These are phyloP conservation scores for Antechinus stuartii DNA, from an alignment of 2,113 vertebrate genomes.

Conservation along the genomic window DNA sequence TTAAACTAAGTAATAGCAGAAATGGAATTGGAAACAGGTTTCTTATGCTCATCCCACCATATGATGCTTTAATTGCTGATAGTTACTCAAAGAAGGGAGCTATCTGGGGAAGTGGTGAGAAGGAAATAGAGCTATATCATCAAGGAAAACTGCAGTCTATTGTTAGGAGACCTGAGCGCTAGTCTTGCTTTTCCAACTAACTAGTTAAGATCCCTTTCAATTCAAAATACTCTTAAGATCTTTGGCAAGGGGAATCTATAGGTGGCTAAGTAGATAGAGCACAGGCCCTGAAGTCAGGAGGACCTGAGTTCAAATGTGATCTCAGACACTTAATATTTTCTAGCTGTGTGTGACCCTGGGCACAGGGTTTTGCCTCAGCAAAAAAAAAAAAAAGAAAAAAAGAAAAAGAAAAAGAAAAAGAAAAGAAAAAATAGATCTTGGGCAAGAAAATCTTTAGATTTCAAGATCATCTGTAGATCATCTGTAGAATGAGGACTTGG, in stretches of 20 bases:
- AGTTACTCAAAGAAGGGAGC: background rate
- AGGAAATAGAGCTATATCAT: slow-evolving; percentile 8
- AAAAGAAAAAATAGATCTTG: background rate
- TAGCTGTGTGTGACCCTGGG: too few relatives aligned
- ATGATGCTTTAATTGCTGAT: background rate
- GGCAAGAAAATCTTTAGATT: background rate
- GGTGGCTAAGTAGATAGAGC: too few relatives aligned
- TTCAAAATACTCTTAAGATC: background rate
- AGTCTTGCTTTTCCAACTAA: background rate
- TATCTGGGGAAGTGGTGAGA: slow-evolving; percentile 15
- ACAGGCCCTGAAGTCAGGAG: too few relatives aligned
- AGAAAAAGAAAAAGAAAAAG: too few relatives aligned
- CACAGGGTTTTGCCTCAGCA: too few relatives aligned
- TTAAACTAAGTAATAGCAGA: background rate
- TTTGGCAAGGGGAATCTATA: background rate
- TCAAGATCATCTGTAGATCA: background rate
- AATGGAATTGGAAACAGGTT: background rate
- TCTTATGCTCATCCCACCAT: background rate
- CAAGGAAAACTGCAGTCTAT: background rate
- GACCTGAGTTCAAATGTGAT: too few relatives aligned
- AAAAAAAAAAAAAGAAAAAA: too few relatives aligned
- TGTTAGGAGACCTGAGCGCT: background rate
- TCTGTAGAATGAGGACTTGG: background rate
- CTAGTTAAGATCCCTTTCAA: background rate
- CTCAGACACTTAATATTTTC: too few relatives aligned